Base-by-base conservation (phyloP, 2,888 invertebrate genomes). In the Emmelina monodactyla region DNA sequence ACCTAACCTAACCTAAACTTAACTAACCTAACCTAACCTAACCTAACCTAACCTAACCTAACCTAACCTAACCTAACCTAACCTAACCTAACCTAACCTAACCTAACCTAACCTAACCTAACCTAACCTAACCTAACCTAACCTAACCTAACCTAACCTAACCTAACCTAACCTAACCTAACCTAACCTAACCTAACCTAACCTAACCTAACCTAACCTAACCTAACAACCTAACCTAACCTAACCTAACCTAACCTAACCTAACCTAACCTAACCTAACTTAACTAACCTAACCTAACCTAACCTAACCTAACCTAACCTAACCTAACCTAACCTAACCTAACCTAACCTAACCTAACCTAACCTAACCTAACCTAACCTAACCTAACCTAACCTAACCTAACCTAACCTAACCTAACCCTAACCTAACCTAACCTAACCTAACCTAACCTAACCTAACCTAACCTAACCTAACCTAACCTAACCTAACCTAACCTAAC, bases 301-400 rank as follows among this genome's bases (percentile, higher is more conserved):
- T 42, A 44, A 44, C 44, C 41, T 39, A 39, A 41, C 39, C 42
- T 44, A 44, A 44, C 44, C 44, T 44, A 44, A 42, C 44, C 44
- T 42, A 42, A 42, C 42, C 42, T 42, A 42, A 42, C 42, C 44
- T 44, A 41, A 41, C 44, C 42, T 42, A 44, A 44, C 43, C 39
- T 43, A 43, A 41, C 41, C 41, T 41, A 39, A 41, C 41, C 41
- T 45, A 45, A 45, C 45, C 45, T 45, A 45, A 45, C 45, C 45
- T 46, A 46, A 46, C 45, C 45, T 46, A 46, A 46, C 45, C 45
- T 46, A 46, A 46, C 45, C 45, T 46, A 46, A 46, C 45, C 43
- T 42, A 43, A 45, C 45, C 45, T 45, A 45, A 45, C 45, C 45
- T 5, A 19, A 5, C 5, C 5, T 9, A 5, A 5, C 5, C 19